Evolutionary conservation across 2,888 invertebrate species (phyloP).

Genomic region (Mesoligia furuncula): DNA sequence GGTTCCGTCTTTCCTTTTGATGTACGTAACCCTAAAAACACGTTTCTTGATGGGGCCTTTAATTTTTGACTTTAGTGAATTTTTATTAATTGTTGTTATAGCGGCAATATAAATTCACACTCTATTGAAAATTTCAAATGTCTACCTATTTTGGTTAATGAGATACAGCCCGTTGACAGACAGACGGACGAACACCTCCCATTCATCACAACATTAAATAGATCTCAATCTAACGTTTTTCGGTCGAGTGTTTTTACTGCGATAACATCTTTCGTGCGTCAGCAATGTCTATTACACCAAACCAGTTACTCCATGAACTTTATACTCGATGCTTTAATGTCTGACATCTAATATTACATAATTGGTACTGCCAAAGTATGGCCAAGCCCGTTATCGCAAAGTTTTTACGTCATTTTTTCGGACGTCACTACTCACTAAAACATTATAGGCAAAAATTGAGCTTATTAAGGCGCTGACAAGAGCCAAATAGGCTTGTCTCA

Average conservation of each 20-base stretch:
- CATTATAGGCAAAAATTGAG: neutral
- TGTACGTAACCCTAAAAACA: too few relatives aligned
- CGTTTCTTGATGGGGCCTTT: neutral
- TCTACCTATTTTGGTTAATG: neutral
- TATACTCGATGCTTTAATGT: neutral
- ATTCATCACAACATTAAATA: neutral
- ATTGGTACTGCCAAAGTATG: constrained; percentile 7
- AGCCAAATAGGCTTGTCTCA: too few relatives aligned
- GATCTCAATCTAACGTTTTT: neutral
- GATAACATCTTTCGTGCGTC: constrained; percentile 5
- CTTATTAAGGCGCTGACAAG: too few relatives aligned
- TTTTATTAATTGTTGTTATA: neutral
- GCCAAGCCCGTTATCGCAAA: neutral
- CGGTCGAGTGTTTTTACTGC: neutral
- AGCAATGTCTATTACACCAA: neutral
- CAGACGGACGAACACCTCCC: neutral
- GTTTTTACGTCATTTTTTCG: constrained; percentile 5
- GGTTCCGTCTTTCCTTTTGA: too few relatives aligned
- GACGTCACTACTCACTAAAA: constrained; percentile 12
- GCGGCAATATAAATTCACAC: neutral
- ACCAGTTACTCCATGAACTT: constrained; percentile 24
- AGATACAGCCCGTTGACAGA: neutral
- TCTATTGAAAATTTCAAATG: neutral
- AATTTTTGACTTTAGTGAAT: neutral
- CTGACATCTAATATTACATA: constrained; percentile 7